Base-by-base conservation (phyloP, 2,113 vertebrate species). In the Panurus biarmicus region DNA sequence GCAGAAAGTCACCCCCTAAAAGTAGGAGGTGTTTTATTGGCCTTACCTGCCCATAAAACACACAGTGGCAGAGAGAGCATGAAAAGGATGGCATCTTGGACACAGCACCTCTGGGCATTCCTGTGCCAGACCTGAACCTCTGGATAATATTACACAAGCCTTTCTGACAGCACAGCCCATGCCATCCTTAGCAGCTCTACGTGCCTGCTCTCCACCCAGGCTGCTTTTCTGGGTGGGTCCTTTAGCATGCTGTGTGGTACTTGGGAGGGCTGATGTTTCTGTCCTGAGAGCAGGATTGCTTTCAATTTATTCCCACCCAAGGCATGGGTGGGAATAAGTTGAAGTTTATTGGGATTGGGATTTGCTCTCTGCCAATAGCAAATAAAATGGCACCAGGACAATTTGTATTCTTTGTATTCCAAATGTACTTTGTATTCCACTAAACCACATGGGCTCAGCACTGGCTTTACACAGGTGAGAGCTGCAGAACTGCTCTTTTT, bases 381-480 rank as follows among this genome's bases (percentile, higher is more conserved):
- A 80, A 53, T 75, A 78, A 72, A 93, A 79, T 28, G 19, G 17
- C 57, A 73, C 10, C 8, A 31, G 72, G 26, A 44, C 35, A 10
- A 3, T n/a, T n/a, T 14, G 36, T 11, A 25, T n/a, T n/a, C 10
- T 40, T 70, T 54, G 29, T 66, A 51, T 53, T 58, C 51, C 21
- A 31, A n/a, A n/a, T 14, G 36, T 11, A 25, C 10, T 40, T 70
- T 54, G 29, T 66, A 51, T 53, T 58, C 51, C 21, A 31, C 24
- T 42, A 54, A 85, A 38, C 7, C 24, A 5, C 0, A 0, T 1
- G 0, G 40, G 45, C n/a, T 61, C 45, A 71, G 29, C 0, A 0
- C 35, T 51, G 17, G 42, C 23, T 79, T 88, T 77, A 62, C 35
- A 35, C 1, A 2, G 51, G 58, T n/a, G 35, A 62, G 18, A 10